Conservation (phyloP, 2,888 invertebrate species). For the Drosophila emarginata region DNA sequence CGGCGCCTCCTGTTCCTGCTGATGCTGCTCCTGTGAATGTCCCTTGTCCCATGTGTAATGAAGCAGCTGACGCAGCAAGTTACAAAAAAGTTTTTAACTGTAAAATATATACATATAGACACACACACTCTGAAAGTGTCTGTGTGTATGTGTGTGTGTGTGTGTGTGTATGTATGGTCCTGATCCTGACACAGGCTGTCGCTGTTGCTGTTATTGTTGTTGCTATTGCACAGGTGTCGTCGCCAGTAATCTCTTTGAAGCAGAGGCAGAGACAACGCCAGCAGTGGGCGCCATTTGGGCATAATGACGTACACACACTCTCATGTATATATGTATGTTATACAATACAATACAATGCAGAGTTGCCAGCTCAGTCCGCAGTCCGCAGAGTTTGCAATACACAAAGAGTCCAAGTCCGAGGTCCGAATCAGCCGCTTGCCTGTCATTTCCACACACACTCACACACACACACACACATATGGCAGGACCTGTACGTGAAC, state of each 20-base stretch:
- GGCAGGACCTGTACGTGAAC: constrained; percentile 14
- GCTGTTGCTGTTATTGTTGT: constrained; percentile 21
- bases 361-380: constrained; percentile 15
- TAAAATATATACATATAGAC: constrained; percentile 32
- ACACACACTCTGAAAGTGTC: no score
- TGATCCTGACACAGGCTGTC: constrained; percentile 22
- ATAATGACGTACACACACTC: constrained; percentile 66
- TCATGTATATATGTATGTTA: constrained; percentile 16
- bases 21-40: background rate
- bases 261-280: constrained; percentile 42
- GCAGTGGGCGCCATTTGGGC: constrained; percentile 67
- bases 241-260: constrained; percentile 73
- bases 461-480: constrained; percentile 17
- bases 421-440: constrained; percentile 54
- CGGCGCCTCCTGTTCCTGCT: background rate
- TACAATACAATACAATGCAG: constrained; percentile 32
- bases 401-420: constrained; percentile 41
- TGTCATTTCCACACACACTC: constrained; percentile 65
- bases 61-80: constrained; percentile 75
- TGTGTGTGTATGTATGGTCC: constrained; percentile 38
- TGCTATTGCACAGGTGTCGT: constrained; percentile 71
- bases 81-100: constrained; percentile 62
- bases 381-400: constrained; percentile 34
- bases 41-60: constrained; percentile 60
- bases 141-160: constrained; percentile 9